These are phyloP conservation scores for Drosophila ercepeae DNA, from an alignment of 1,140 invertebrate species.

Conservation along the genomic window DNA sequence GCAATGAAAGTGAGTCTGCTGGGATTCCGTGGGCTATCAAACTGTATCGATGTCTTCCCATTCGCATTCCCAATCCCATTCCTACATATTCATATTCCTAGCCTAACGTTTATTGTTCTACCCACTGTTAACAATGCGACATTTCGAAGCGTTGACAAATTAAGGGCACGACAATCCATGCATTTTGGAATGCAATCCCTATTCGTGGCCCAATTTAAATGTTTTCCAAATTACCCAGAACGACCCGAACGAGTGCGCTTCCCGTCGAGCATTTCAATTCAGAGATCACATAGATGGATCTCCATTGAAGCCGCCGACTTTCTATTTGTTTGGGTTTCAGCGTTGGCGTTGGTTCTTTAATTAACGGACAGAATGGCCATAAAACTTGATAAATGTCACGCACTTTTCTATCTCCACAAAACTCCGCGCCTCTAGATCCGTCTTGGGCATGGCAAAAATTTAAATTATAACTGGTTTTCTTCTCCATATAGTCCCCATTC, in stretches of 20 bases:
- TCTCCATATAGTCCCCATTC: not conserved
- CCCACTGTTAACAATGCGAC: constrained; percentile 11
- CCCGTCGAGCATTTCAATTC: constrained; percentile 32
- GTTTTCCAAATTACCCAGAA: constrained; percentile 50
- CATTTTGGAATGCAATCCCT: constrained; percentile 21
- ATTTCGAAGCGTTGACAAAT: constrained; percentile 52
- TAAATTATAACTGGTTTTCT: constrained; percentile 50
- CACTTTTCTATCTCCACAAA: constrained; percentile 31
- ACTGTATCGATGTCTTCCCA: constrained; percentile 12
- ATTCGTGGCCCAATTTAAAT: constrained; percentile 49
- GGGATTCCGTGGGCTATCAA: constrained; percentile 6
- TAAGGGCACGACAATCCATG: constrained; percentile 57
- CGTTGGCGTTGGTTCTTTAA: constrained; percentile 62
- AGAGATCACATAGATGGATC: constrained; percentile 9
- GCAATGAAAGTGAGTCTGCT: constrained; percentile 72
- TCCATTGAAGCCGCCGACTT: constrained; percentile 60
- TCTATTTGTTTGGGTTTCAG: constrained; percentile 57
- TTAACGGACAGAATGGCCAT: constrained; percentile 62
- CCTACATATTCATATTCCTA: constrained; percentile 7
- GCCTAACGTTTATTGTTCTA: constrained; percentile 4
- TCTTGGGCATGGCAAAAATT: constrained; percentile 49
- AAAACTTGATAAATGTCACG: constrained; percentile 76
- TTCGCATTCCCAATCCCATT: constrained; percentile 16
- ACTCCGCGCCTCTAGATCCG: constrained; percentile 27
- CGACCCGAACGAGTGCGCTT: constrained; percentile 5